phyloP scores from a whole-genome alignment of 2,113 vertebrate species.

The Sinosuthora webbiana region DNA sequence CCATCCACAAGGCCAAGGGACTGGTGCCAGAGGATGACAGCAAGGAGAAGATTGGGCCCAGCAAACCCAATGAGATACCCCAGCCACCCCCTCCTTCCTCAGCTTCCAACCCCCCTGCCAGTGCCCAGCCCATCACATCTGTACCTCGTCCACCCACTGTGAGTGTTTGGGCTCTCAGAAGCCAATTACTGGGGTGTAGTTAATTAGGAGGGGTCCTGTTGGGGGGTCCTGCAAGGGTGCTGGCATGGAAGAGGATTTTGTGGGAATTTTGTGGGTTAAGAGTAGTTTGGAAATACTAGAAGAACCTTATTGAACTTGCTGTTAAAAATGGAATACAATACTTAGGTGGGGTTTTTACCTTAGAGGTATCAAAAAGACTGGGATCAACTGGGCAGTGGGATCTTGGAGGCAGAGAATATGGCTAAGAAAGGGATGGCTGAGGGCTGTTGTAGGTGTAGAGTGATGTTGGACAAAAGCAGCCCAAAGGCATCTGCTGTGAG shows the following conservation, averaged over 20 bases:
- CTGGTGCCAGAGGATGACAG: constrained; percentile 95
- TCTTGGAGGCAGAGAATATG: neutral
- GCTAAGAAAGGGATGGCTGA: neutral
- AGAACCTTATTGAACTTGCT: neutral
- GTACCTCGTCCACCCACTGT: constrained; percentile 80
- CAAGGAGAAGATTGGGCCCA: constrained; percentile 98
- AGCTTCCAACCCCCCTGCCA: constrained; percentile 78
- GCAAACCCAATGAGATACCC: constrained; percentile 90
- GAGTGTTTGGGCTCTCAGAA: constrained; percentile 4
- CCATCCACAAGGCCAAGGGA: constrained; percentile 98
- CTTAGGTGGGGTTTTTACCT: neutral
- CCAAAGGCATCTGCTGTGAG: neutral
- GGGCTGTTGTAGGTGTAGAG: neutral
- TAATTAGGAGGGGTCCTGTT: neutral
- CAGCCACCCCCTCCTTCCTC: constrained; percentile 79
- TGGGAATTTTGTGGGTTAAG: neutral
- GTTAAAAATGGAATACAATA: neutral
- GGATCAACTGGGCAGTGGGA: neutral
- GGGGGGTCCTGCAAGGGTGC: neutral
- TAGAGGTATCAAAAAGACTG: neutral
- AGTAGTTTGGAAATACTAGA: neutral
- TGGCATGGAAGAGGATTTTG: neutral
- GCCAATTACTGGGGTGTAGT: neutral
- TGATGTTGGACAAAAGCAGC: neutral
- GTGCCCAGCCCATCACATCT: constrained; percentile 73